Conservation (phyloP, 2,888 invertebrate genomes). For the Julus scandinavius region DNA sequence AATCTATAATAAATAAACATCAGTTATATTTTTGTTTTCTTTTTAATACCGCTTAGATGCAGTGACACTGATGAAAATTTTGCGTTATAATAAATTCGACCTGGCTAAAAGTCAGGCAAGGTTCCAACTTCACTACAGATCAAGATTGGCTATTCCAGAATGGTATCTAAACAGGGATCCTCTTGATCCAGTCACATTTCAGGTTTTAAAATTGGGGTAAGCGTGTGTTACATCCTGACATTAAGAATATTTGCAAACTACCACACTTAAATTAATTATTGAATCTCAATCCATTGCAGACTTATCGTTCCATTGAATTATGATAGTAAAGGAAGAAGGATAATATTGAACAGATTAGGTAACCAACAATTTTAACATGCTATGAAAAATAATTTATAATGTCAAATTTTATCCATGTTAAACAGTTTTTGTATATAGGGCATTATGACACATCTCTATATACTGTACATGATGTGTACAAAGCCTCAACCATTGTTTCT, state of each 20-base stretch:
- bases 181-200: conserved; percentile 72
- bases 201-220: conserved; percentile 53
- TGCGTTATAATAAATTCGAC: too few species aligned
- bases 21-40: too few species aligned
- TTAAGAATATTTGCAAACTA: not conserved
- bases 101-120: too few species aligned
- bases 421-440: conserved; percentile 40
- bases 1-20: too few species aligned
- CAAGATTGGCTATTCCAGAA: conserved; percentile 84
- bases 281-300: not conserved
- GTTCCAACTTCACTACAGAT: conserved; percentile 72
- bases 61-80: too few species aligned
- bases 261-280: too few species aligned
- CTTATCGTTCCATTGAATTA: conserved; percentile 47
- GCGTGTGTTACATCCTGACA: not conserved
- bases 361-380: too few species aligned
- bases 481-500: conserved; percentile 54
- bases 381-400: too few species aligned
- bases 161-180: conserved; percentile 83
- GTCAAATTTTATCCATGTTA: not conserved
- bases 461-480: conserved; percentile 51
- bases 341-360: conserved; percentile 51
- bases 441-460: not conserved
- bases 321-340: conserved; percentile 48
- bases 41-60: too few species aligned